These are phyloP conservation scores for Bedellia somnulentella DNA, from an alignment of 2,888 invertebrate genomes.

Conservation along the genomic window DNA sequence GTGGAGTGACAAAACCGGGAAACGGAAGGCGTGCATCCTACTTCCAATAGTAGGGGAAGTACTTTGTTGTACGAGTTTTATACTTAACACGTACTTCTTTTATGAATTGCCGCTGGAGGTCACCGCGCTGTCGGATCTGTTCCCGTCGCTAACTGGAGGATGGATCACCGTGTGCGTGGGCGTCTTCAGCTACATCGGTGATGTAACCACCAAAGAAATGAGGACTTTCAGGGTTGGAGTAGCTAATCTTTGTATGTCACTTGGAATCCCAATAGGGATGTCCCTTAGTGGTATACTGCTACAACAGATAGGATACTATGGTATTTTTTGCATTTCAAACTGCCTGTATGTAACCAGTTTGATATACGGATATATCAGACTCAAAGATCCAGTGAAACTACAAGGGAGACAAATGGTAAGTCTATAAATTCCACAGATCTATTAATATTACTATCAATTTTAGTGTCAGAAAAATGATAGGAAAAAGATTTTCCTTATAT, in stretches of 20 bases:
- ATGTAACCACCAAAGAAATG: constrained; percentile 60
- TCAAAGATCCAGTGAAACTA: constrained; percentile 44
- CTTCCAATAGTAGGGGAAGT: constrained; percentile 60
- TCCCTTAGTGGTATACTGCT: constrained; percentile 57
- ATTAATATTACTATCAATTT: too few relatives aligned
- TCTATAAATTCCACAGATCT: too few relatives aligned
- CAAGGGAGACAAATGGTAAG: constrained; percentile 34
- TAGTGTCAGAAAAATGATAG: too few relatives aligned
- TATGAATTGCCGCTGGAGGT: constrained; percentile 60
- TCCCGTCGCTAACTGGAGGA: constrained; percentile 59
- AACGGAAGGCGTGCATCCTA: constrained; percentile 61
- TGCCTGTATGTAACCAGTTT: constrained; percentile 54
- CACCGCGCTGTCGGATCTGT: constrained; percentile 56
- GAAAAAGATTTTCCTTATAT: too few relatives aligned
- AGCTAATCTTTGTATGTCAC: constrained; percentile 62
- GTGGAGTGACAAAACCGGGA: constrained; percentile 64
- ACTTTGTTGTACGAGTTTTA: constrained; percentile 48
- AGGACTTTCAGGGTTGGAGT: constrained; percentile 66
- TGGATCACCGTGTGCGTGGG: constrained; percentile 64
- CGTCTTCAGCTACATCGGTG: constrained; percentile 66
- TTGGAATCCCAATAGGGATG: constrained; percentile 64
- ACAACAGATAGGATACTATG: constrained; percentile 51
- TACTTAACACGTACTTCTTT: constrained; percentile 61
- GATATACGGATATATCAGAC: constrained; percentile 47
- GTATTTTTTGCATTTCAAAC: constrained; percentile 51